These are phyloP conservation scores for Ephestia elutella DNA, from an alignment of 1,140 invertebrate species.

Conservation along the genomic window DNA sequence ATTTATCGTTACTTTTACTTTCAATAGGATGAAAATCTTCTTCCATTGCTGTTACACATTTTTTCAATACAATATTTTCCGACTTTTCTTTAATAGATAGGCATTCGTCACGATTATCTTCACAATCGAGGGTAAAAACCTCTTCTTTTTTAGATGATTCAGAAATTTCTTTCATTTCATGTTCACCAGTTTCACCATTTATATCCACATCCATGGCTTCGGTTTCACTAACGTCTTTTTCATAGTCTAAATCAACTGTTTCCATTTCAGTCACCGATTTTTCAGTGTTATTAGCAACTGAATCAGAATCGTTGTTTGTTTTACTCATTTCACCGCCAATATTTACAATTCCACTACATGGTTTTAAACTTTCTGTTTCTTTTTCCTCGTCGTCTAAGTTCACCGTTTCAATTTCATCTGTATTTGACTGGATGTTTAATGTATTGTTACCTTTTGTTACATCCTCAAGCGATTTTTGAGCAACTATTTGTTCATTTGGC, in stretches of 20 bases:
- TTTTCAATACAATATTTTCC: conserved; percentile 4
- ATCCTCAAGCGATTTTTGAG: neutral
- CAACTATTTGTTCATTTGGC: neutral
- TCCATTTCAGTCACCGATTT: neutral
- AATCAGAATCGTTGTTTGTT: neutral
- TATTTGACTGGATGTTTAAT: neutral
- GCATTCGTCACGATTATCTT: neutral
- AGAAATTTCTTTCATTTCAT: no score
- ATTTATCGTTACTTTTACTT: neutral
- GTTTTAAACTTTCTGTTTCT: neutral
- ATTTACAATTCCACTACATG: neutral
- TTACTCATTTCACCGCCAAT: neutral
- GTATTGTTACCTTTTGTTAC: neutral
- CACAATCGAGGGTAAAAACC: conserved; percentile 2
- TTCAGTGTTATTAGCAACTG: neutral
- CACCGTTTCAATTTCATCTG: conserved; percentile 12
- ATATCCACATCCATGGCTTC: conserved; percentile 7
- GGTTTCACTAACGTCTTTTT: neutral
- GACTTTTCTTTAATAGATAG: conserved; percentile 8
- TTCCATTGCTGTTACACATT: neutral
- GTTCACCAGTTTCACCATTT: neutral
- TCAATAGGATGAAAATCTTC: neutral
- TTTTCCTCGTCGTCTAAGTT: neutral
- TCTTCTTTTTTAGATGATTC: conserved; percentile 5
- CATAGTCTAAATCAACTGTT: conserved; percentile 4